Evolutionary conservation across 64 coral and sea anemone species (phyloP).

Genomic region (Astreopora myriophthalma): DNA sequence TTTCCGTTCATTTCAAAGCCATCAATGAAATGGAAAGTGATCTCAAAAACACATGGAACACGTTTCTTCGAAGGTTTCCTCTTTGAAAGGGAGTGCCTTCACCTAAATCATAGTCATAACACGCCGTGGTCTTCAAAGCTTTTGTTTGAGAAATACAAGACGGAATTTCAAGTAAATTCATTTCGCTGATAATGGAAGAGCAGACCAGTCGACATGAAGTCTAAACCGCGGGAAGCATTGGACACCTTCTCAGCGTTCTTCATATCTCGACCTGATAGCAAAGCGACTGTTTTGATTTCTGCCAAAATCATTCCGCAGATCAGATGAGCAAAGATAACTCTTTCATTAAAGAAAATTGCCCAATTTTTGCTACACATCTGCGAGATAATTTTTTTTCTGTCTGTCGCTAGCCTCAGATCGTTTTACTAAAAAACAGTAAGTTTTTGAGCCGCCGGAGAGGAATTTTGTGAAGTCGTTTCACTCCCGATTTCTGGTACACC

Average conservation of each 20-base stretch:
- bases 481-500: no score
- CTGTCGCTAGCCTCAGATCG: background rate
- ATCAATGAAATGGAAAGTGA: background rate
- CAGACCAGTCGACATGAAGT: slow-evolving; percentile 25
- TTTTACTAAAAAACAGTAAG: slow-evolving; percentile 36
- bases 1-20: background rate
- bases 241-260: background rate
- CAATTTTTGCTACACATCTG: slow-evolving; percentile 29
- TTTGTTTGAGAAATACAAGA: background rate
- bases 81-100: background rate
- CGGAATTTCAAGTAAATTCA: slow-evolving; percentile 8
- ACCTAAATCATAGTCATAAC: background rate
- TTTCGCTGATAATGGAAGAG: slow-evolving; percentile 19
- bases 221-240: slow-evolving; percentile 8
- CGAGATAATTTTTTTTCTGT: slow-evolving; percentile 41
- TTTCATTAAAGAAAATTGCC: slow-evolving; percentile 12
- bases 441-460: background rate
- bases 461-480: background rate
- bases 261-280: background rate
- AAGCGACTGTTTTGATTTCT: slow-evolving; percentile 39
- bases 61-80: background rate
- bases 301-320: slow-evolving; percentile 2
- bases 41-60: background rate
- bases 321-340: slow-evolving; percentile 3
- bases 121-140: background rate